A percentile compares a stretch with the other conserved stretches of the same genome.
phyloP scores from a whole-genome alignment of 2,113 vertebrate genomes.

The Labeo catla region DNA sequence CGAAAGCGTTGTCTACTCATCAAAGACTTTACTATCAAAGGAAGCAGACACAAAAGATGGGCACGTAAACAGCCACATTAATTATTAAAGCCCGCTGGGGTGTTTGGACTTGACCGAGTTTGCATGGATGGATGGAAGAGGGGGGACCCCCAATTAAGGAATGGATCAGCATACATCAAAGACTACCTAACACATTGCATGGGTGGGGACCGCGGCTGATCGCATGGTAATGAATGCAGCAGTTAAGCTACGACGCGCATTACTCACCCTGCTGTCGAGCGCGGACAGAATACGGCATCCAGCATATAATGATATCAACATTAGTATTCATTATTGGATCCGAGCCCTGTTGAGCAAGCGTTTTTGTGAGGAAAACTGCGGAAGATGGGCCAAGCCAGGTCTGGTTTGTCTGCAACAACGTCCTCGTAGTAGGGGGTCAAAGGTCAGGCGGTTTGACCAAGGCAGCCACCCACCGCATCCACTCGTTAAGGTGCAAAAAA shows the following conservation, averaged over 20 bases:
- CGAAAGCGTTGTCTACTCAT: slow-evolving; percentile 43
- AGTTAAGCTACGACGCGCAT: slow-evolving; percentile 22
- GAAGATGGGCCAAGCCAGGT: not conserved
- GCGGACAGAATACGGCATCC: not conserved
- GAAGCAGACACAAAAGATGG: slow-evolving; percentile 60
- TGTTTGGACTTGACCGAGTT: slow-evolving; percentile 58
- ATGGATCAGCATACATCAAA: slow-evolving; percentile 43
- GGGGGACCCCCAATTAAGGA: slow-evolving; percentile 48
- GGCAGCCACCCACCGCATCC: not conserved
- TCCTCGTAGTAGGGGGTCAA: slow-evolving; percentile 1
- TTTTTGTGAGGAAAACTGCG: not conserved
- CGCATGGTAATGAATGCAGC: slow-evolving; percentile 33
- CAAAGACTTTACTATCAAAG: slow-evolving; percentile 56
- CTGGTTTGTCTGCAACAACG: not conserved
- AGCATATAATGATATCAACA: slow-evolving; percentile 27
- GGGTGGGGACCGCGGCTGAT: slow-evolving; percentile 18
- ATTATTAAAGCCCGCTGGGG: slow-evolving; percentile 68
- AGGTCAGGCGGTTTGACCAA: not conserved
- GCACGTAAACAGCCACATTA: slow-evolving; percentile 69
- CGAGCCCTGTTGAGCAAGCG: slow-evolving; percentile 7
- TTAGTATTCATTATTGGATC: slow-evolving; percentile 32
- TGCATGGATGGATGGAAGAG: slow-evolving; percentile 44
- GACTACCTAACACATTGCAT: slow-evolving; percentile 37
- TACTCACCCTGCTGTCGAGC: slow-evolving; percentile 12
- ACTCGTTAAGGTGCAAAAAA: not conserved